These are phyloP conservation scores for Lochmaea capreae DNA, from an alignment of 2,888 invertebrate genomes.

Conservation along the genomic window DNA sequence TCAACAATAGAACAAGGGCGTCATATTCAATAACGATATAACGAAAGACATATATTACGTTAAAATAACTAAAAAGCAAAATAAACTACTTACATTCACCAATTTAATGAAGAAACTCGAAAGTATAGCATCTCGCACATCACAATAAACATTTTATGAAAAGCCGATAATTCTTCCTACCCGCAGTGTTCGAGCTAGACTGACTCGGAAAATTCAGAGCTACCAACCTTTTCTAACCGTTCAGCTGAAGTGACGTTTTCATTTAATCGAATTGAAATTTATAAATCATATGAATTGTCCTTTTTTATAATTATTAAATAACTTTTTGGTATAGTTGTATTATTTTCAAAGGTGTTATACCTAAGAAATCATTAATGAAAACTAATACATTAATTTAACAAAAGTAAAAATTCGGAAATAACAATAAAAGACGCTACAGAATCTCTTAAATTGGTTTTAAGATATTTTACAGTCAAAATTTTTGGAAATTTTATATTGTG, in stretches of 20 bases:
- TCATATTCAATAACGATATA: not conserved
- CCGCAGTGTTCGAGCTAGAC: slow-evolving; percentile 43
- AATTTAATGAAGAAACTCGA: slow-evolving; percentile 51
- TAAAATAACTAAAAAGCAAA: not conserved
- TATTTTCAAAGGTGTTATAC: too few species aligned
- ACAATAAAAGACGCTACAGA: too few species aligned
- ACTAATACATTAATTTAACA: too few species aligned
- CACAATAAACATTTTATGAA: slow-evolving; percentile 43
- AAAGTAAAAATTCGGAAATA: too few species aligned
- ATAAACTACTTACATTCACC: slow-evolving; percentile 56
- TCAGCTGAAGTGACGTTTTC: slow-evolving; percentile 40
- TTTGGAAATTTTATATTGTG: too few species aligned
- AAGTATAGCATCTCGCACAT: slow-evolving; percentile 47
- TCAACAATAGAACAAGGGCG: slow-evolving; percentile 37
- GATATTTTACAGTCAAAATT: too few species aligned
- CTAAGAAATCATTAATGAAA: too few species aligned
- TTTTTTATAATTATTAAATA: too few species aligned
- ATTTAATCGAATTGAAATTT: slow-evolving; percentile 44
- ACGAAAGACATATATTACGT: not conserved
- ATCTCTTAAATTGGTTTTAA: too few species aligned
- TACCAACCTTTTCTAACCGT: slow-evolving; percentile 22
- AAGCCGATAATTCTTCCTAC: slow-evolving; percentile 42
- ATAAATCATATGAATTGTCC: too few species aligned
- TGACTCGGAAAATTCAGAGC: slow-evolving; percentile 31
- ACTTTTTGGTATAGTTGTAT: too few species aligned